Base-by-base conservation (phyloP, 2,113 vertebrate genomes). In the Poicephalus meyeri region DNA sequence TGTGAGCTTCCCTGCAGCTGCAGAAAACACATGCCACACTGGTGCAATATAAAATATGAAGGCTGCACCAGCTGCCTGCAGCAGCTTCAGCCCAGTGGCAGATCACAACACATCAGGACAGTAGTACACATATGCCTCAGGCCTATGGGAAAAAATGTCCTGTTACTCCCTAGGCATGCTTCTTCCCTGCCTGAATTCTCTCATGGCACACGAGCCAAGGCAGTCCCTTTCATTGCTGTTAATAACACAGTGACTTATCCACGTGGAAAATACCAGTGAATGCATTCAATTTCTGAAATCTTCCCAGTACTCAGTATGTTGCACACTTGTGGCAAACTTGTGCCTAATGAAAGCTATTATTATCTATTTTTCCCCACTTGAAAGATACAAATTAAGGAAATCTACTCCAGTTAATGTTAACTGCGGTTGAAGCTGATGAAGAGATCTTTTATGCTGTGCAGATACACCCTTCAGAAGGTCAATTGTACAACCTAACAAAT, bases 91-190 rank as follows among this genome's bases (percentile, higher is more conserved):
- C 31, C 16, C 33, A 7, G 17, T 3, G 17, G 53, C n/a, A 49
- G 29, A 53, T 53, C 12, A 44, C 28, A 49, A 29, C 46, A 7
- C 0, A 0, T 19, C 21, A 9, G 15, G 29, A 26, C 68, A 31
- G 13, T 2, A 37, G 37, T 35, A 42, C 2, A 0, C 2, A 1
- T 10, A 8, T 3, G 21, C 69, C 64, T 49, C 35, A 2, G 31
- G 39, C 21, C 26, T 42, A 4, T 24, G 44, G 61, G 37, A 26
- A 63, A 52, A 89, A 44, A 10, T 70, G 39, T 69, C 9, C 49
- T 26, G 5, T 21, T 31, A 20, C n/a, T 84, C 31, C 9, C 56
- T 29, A 13, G 19, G 13, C 37, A 16, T 18, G 3, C n/a, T 73
- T 28, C 29, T 56, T 78, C 31, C 37, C 15, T 47, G 53, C 29